A percentile compares a stretch with the other conserved stretches of the same genome.
phyloP scores from a whole-genome alignment of 2,888 invertebrate species.

The Orchesella flavescens region DNA sequence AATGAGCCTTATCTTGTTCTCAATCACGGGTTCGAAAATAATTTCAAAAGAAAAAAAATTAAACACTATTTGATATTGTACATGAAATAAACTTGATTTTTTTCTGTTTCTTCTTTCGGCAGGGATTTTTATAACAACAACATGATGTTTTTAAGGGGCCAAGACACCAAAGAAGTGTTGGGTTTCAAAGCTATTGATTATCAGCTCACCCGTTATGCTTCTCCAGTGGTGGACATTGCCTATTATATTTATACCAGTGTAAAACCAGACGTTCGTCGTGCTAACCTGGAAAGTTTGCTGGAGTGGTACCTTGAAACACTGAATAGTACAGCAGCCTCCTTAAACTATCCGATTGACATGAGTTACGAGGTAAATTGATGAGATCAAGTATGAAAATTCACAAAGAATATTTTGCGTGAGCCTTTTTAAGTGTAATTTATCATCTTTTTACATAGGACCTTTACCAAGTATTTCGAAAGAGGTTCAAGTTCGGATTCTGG shows the following conservation, averaged over 20 bases:
- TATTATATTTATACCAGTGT: neutral
- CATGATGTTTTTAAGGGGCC: conserved; percentile 22
- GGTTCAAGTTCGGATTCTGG: conserved; percentile 53
- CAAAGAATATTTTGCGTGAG: neutral
- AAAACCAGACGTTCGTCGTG: neutral
- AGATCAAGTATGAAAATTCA: neutral
- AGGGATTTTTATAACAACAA: conserved; percentile 35
- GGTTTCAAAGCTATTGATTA: neutral
- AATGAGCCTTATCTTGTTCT: conserved; percentile 2
- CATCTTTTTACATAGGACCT: conserved; percentile 36
- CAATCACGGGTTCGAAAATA: conserved; percentile 24
- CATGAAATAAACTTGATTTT: neutral
- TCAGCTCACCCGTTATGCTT: neutral
- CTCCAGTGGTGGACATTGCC: neutral
- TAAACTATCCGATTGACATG: neutral
- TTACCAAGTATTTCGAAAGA: conserved; percentile 45
- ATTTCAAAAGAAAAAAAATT: neutral
- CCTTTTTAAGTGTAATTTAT: too few species aligned
- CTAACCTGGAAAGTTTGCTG: neutral
- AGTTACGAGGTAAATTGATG: conserved; percentile 3
- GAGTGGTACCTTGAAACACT: neutral
- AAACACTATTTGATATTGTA: neutral
- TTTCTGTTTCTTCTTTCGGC: neutral
- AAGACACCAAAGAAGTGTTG: neutral
- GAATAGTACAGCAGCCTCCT: neutral